Base-by-base conservation (phyloP, 1,140 invertebrate species). In the Drosophila tropicalis region DNA sequence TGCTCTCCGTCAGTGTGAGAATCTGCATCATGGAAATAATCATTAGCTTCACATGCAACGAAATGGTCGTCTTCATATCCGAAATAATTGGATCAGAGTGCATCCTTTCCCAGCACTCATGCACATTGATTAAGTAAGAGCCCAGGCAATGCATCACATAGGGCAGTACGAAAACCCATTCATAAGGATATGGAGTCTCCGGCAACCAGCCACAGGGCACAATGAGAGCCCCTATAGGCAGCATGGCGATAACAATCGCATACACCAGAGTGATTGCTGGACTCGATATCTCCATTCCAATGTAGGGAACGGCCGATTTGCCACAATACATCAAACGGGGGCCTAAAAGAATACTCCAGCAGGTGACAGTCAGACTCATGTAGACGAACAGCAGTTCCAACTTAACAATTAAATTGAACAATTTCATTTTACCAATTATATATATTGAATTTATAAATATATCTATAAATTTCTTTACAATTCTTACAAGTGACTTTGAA, bases 301-400 rank as follows among this genome's bases (percentile, higher is more conserved):
- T 22, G 3, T 55, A 36, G 1, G 1, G 10, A 6, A 32, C 17
- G n/a, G 6, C 10, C 0, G 13, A 25, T 19, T 1, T 0, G 12
- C 13, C 19, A 55, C 13, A 55, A n/a, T 13, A 0, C 25, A 5
- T 3, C 25, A 56, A 15, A 5, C 7, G 44, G 0, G 60, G 60
- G 13, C 13, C 5, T 19, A 62, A 13, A 13, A 62, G 34, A 3
- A 76, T 41, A 9, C 15, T 22, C 74, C 74, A 76, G 5, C 64
- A 34, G 15, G 55, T 32, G 15, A 15, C 0, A 25, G 15, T 6
- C 39, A 56, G n/a, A 9, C 29, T 15, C n/a, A 60, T 4, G 15
- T 60, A 56, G 25, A 56, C n/a, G 3, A 29, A 1, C 10, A 29
- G 1, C 0, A 22, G 15, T 55, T 55, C 51, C 22, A 29, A 3